phyloP scores from a whole-genome alignment of 2,113 vertebrate species.

The Heteronetta atricapilla region DNA sequence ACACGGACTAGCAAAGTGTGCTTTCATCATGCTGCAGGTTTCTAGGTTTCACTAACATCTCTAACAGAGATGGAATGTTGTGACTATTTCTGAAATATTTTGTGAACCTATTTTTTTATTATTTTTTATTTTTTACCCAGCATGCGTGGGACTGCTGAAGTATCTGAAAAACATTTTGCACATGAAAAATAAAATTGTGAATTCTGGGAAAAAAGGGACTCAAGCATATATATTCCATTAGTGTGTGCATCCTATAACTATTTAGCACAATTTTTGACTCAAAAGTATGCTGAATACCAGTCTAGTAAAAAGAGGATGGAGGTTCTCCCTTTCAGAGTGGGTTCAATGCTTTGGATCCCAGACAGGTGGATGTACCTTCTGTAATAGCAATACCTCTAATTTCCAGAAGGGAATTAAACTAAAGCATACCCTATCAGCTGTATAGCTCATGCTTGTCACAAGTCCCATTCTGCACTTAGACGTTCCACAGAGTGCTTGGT shows the following conservation, averaged over 20 bases:
- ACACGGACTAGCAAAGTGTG: neutral
- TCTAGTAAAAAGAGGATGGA: neutral
- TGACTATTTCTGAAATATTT: slow-evolving; percentile 52
- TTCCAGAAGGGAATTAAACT: neutral
- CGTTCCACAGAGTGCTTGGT: fast-evolving
- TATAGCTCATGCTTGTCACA: neutral
- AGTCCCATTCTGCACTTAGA: neutral
- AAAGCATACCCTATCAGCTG: neutral
- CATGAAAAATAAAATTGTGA: neutral
- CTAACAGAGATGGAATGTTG: slow-evolving; percentile 20
- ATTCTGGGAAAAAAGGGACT: neutral
- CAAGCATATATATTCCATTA: neutral
- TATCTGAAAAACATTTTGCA: slow-evolving; percentile 17
- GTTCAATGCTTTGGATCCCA: neutral
- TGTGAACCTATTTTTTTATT: neutral
- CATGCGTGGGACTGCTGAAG: neutral
- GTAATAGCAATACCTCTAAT: neutral
- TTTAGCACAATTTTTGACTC: neutral
- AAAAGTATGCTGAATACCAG: neutral
- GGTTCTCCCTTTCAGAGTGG: neutral
- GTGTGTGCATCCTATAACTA: neutral
- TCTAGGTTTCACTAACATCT: neutral
- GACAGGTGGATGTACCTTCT: neutral
- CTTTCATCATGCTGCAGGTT: neutral
- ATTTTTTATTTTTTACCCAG: neutral